Base-by-base conservation (phyloP, 2,888 invertebrate species). In the Liodrosophila aerea region DNA sequence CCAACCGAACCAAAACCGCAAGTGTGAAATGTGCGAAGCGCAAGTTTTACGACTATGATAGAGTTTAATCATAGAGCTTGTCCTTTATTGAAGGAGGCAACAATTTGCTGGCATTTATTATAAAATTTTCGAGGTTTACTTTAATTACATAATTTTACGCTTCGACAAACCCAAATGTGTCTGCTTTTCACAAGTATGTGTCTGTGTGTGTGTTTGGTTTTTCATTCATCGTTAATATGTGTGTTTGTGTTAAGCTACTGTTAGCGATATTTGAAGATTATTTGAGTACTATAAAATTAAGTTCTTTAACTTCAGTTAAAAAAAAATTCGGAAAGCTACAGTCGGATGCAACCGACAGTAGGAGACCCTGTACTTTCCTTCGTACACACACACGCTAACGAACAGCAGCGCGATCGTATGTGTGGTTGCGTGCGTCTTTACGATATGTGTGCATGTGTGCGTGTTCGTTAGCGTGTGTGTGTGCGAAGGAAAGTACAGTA, bases 61-160 rank as follows among this genome's bases (percentile, higher is more conserved):
- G 71, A 82, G 47, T 64, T 77, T 49, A 41, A 47, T 51, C 57
- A 62, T 54, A 44, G 47, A 43, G 52, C 47, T 39, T 30, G 39
- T 46, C 33, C 54, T 44, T 36, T 49, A 73, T 51, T 36, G 44
- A 58, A 54, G 51, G 37, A 30, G 51, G 15, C 7, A 18, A 49
- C n/a, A 62, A 66, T 62, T 56, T 47, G 45, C 40, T 65, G 64
- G 62, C 67, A 65, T 64, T 64, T 75, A 68, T 68, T 54, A 65
- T 60, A 40, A 45, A 49, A 62, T 65, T 64, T 62, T 52, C 15
- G 66, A 63, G 66, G 53, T 63, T 58, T 59, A 66, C 58, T 82
- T 77, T 82, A 67, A 69, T 67, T 75, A 57, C 54, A 78, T 82
- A 61, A 78, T 78, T 77, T 75, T 30, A 53, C 50, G 62, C 58